Conservation (phyloP, 2,888 invertebrate species). For the Melitaea athalia region DNA sequence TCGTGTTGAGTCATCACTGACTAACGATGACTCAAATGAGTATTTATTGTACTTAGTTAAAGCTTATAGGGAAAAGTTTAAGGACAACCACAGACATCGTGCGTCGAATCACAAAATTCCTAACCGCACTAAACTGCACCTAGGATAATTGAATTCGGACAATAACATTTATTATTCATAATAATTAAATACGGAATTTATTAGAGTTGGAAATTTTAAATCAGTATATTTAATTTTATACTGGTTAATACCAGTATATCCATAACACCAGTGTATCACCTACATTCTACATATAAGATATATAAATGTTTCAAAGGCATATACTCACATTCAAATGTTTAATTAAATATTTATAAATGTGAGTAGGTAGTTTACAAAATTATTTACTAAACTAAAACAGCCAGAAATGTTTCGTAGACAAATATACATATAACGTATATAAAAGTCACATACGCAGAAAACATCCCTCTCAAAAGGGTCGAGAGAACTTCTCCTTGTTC, state of each 20-base stretch:
- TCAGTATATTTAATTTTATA: too few relatives aligned
- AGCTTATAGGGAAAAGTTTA: conserved; percentile 45
- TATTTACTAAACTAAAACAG: too few relatives aligned
- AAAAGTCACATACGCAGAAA: conserved; percentile 15
- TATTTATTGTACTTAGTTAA: conserved; percentile 37
- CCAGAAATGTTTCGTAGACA: not conserved
- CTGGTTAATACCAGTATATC: too few relatives aligned
- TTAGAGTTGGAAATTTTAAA: too few relatives aligned
- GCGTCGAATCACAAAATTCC: conserved; percentile 31
- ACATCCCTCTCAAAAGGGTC: conserved; percentile 14
- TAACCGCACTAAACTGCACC: not conserved
- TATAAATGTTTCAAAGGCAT: too few relatives aligned
- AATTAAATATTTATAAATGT: too few relatives aligned
- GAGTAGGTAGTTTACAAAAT: too few relatives aligned
- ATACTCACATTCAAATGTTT: too few relatives aligned
- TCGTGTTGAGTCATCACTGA: conserved; percentile 47
- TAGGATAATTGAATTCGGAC: not conserved
- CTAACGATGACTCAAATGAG: conserved; percentile 57
- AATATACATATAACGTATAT: conserved; percentile 12
- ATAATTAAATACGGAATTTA: not conserved
- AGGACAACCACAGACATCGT: conserved; percentile 38
- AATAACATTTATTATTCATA: not conserved
- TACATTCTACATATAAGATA: too few relatives aligned
- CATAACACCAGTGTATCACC: too few relatives aligned
- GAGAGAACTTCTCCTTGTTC: conserved; percentile 17